These are phyloP conservation scores for Drosophila ambigua DNA, from an alignment of 1,140 invertebrate species.

Conservation along the genomic window DNA sequence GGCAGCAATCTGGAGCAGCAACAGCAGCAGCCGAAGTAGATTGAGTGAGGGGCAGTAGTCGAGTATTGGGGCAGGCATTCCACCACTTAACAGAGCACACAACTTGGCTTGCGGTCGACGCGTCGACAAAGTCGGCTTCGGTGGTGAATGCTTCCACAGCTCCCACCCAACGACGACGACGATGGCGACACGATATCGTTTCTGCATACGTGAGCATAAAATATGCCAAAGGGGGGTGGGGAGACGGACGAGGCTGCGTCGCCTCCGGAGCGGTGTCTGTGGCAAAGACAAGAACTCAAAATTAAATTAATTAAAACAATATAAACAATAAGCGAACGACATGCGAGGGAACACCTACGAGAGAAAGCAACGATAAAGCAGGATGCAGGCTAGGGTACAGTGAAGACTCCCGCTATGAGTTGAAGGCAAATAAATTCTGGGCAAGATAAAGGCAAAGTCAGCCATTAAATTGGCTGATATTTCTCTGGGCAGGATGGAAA, in stretches of 20 bases:
- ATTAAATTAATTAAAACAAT: constrained; percentile 76
- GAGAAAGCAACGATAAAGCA: too few species aligned
- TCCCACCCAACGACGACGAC: constrained; percentile 8
- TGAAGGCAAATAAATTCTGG: too few species aligned
- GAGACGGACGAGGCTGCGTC: neutral
- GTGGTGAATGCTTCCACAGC: too few species aligned
- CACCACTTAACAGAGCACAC: constrained; percentile 66
- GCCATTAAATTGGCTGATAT: too few species aligned
- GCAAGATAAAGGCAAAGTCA: too few species aligned
- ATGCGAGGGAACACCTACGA: constrained; percentile 10
- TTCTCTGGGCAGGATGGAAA: too few species aligned
- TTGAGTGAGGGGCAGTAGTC: neutral
- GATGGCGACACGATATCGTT: constrained; percentile 47
- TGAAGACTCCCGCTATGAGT: too few species aligned
- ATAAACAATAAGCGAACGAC: constrained; percentile 60
- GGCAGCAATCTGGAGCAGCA: neutral
- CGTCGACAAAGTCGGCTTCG: constrained; percentile 21
- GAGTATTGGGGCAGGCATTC: constrained; percentile 21
- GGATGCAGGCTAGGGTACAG: too few species aligned
- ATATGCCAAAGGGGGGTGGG: constrained; percentile 24
- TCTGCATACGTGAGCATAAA: constrained; percentile 67
- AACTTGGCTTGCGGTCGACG: constrained; percentile 64
- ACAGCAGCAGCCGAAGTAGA: too few species aligned
- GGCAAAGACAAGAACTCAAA: constrained; percentile 57
- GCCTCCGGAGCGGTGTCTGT: constrained; percentile 29